Base-by-base conservation (phyloP, 2,888 invertebrate species). In the Rhingia rostrata region DNA sequence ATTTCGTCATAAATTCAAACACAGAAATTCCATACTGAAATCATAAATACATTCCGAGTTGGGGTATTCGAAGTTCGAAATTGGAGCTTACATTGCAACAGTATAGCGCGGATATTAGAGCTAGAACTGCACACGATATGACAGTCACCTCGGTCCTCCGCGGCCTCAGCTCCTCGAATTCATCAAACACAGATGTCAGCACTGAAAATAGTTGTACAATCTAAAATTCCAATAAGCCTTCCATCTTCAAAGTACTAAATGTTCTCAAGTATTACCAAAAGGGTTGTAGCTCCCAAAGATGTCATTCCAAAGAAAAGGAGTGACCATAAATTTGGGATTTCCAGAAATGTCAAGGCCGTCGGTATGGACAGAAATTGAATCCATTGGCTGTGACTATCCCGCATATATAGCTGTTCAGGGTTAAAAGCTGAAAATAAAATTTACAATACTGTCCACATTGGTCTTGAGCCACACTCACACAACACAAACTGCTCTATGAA, bases 111-210 rank as follows among this genome's bases (percentile, higher is more conserved):
- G 83, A 84, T 2, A 12, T 4, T 14, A 74, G 0, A 7, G 63
- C 45, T 45, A 84, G 6, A 3, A 60, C 32, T 2, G 9, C 69
- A 0, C 73, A 41, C 6, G n/a, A 1, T 2, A n/a, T 45, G 7
- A 49, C 4, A 6, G 47, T 60, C 6, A 79, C 6, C 41, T 14
- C 41, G 3, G 66, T 86, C 43, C 88, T 90, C 2, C 77, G 70
- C 0, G 9, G 14, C 9, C 91, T 86, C 33, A 91, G 61, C 4
- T 37, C 3, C 53, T 89, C 89, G 30, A 89, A 90, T 61, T 91
- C 91, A 87, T 91, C 91, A 47, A 90, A 91, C 0, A 90, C 64
- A 10, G 89, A 89, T 10, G 88, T 89, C 0, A 90, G 77, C 3
- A 88, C 53, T 3, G 90, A 86, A 51, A 89, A 87, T 0, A 91